Evolutionary conservation across 2,888 invertebrate genomes (phyloP), one percentile per base, ranked within the genome.

Genomic region (Pterostichus niger): DNA sequence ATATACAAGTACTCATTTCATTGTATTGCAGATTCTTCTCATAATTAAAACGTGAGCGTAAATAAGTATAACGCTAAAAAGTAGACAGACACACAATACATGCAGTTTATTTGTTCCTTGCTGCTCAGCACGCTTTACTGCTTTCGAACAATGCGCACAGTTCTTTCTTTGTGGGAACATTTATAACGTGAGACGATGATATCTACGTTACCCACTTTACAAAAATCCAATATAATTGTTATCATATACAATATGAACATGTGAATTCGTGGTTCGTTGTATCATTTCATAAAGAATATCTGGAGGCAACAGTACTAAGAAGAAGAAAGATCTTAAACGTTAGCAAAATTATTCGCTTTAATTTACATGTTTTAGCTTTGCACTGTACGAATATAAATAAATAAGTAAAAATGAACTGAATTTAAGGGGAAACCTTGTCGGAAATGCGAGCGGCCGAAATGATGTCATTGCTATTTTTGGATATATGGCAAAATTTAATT

Each of bases 31-130:
- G 44, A 71, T 71, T 17, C 15, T 71, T 71, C 68, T 71, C 68
- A 71, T 44, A 71, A 71, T 71, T 71, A 71, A 71, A 64, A 7
- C 44, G 44, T 17, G 68, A 71, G 44, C 68, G 17, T 64, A 64
- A 71, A 71, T 71, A 71, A 71, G 15, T 40, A 15, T 17, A 71
- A 71, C 68, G 40, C 40, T 44, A 11, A 71, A 17, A 71, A 71
- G 68, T 71, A 71, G 68, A 71, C 13, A 71, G 44, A 71, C 68
- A 71, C 40, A 44, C 68, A 17, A 10, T 6, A 56, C 15, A 56
- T 17, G 56, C 56, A 56, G 5, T 17, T n/a, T 15, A 35, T 35
- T 35, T 40, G 52, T 52, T 52, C 52, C 10, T 52, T 10, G 52
- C n/a, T 13, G 52, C 40, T 13, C 68, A 31, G 33, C 61, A 61